Base-by-base conservation (phyloP, 1,140 invertebrate genomes). In the Caerostris darwini region DNA sequence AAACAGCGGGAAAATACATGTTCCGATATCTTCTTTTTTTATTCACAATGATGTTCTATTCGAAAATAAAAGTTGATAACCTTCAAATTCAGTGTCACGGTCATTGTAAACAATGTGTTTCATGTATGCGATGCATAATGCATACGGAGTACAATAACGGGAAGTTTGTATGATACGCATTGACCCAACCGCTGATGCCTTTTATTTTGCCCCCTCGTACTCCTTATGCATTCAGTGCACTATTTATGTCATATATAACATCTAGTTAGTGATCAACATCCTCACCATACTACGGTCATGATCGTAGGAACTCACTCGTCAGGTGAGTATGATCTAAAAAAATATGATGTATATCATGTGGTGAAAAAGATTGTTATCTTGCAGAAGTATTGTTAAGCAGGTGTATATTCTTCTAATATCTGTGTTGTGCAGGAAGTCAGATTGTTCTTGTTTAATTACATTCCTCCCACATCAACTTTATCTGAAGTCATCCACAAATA, bases 31-130 rank as follows among this genome's bases (percentile, higher is more conserved):
- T 10, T 61, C 59, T 81, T 91, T 90, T 90, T 71, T 91, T 64
- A 58, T 54, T 91, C 12, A 50, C 50, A 14, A 3, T 19, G 50
- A 71, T 71, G 88, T 59, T 54, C 71, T 4, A 91, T 59, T 82
- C n/a, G 77, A 91, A 91, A 91, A 59, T 10, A 81, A 91, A n/a
- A 91, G 56, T 91, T 71, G 77, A 91, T 82, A 91, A 88, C 86
- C 86, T 64, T 7, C 12, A 53, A 50, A 53, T 91, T 82, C 88
- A 91, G 61, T 57, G 90, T 81, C 90, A 59, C 14, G 90, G 71
- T 91, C 90, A 91, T 50, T 7, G 71, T 82, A 58, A 61, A 81
- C 71, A 82, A 71, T 77, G 53, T 58, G 58, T 7, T 71, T 34
- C 7, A 71, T 19, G 12, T 12, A 14, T 6, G 58, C 54, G 8